phyloP scores from a whole-genome alignment of 2,113 vertebrate genomes.

The Clarias magur region DNA sequence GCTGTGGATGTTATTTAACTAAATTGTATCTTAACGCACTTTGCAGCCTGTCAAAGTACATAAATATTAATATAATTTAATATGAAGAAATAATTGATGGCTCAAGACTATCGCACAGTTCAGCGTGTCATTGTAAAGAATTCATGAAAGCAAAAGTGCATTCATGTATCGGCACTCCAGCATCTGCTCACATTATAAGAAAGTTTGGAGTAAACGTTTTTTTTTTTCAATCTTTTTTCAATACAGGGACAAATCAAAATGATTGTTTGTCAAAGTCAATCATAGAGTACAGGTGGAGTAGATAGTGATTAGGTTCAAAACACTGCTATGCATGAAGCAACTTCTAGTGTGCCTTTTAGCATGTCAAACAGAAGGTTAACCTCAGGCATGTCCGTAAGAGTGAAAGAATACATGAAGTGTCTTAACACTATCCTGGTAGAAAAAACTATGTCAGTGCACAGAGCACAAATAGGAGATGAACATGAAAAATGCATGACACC shows the following conservation, averaged over 20 bases:
- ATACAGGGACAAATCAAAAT: not conserved
- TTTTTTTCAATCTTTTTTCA: not conserved
- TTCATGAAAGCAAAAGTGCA: not conserved
- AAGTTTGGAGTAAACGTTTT: not conserved
- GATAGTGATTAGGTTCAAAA: not conserved
- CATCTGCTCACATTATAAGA: not conserved
- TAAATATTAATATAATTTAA: no score
- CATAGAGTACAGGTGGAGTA: not conserved
- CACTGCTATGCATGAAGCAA: conserved; percentile 9
- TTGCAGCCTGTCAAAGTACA: no score
- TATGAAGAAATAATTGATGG: no score
- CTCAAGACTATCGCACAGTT: no score
- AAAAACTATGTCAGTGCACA: conserved; percentile 22
- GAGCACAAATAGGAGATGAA: conserved; percentile 60
- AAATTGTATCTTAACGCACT: no score
- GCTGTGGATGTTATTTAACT: no score
- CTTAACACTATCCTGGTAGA: conserved; percentile 12
- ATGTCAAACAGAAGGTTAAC: not conserved
- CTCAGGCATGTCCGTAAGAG: conserved; percentile 1
- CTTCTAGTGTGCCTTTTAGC: not conserved
- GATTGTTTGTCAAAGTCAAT: not conserved
- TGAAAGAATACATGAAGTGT: conserved; percentile 7
- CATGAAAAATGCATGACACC: conserved; percentile 65
- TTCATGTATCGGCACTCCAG: not conserved
- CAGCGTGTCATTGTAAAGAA: not conserved